Base-by-base conservation (phyloP, 2,113 vertebrate species). In the Salvelinus alpinus region DNA sequence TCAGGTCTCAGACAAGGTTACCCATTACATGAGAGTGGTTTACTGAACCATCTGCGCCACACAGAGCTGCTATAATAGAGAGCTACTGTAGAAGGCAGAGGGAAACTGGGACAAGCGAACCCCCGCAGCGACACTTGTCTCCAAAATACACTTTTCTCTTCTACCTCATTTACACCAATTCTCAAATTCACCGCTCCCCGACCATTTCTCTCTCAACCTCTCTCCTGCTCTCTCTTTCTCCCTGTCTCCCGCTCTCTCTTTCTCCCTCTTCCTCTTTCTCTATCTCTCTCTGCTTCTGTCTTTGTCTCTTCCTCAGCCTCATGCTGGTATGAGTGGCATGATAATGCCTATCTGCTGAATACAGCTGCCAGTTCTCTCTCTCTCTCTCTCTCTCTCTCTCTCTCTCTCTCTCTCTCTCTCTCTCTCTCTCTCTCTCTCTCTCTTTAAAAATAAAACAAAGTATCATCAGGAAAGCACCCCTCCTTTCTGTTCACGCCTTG, bases 121-220 rank as follows among this genome's bases (percentile, higher is more conserved):
- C 66, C 66, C 66, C 16, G 66, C 66, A 68, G 66, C 66, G 25
- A 34, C 18, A 18, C 18, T 68, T 29, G 25, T 68, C 66, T 68
- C 31, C 66, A 68, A 68, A 68, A 68, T 14, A 34, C 66, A 38
- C 29, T 65, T 25, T 25, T 66, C 64, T 66, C 24, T 66, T 66
- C 64, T 38, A 68, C 31, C 29, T 8, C 66, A 68, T 68, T 68
- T 31, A 68, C 66, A 27, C 66, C 66, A 54, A 68, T 68, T 68
- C 29, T n/a, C 29, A n/a, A 27, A 68, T 38, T 68, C 66, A 68
- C 20, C 14, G 18, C 66, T 68, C 64, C 4, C 64, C 1, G 24
- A 7, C 29, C 7, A 11, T 25, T 68, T 31, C 31, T 31, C 27
- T 66, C 16, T 29, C 64, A 16, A 16, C 16, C 24, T 66, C 12